Conservation (phyloP, 2,888 invertebrate species). For the Agonopterix alstromeriana region DNA sequence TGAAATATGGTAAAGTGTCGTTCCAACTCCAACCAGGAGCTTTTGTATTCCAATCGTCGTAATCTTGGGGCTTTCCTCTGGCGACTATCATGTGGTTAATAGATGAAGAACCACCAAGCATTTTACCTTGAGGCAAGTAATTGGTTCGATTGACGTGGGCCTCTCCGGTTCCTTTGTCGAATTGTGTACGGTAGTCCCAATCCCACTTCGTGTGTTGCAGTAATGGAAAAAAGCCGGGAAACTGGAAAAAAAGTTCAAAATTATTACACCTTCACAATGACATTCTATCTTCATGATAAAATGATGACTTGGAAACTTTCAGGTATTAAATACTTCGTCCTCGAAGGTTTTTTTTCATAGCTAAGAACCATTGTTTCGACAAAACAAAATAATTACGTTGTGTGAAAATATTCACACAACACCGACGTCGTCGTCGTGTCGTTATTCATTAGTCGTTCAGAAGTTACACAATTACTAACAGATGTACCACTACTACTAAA, state of each 20-base stretch:
- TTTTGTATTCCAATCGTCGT: conserved; percentile 30
- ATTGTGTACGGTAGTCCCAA: conserved; percentile 28
- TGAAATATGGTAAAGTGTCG: conserved; percentile 35
- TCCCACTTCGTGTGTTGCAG: conserved; percentile 34
- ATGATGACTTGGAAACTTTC: too few relatives aligned
- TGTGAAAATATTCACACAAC: too few relatives aligned
- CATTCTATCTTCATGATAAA: too few relatives aligned
- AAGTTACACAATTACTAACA: too few relatives aligned
- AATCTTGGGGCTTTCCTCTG: conserved; percentile 39
- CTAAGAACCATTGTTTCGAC: too few relatives aligned
- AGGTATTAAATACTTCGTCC: too few relatives aligned
- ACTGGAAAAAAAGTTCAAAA: conserved; percentile 27
- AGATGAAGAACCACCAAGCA: conserved; percentile 43
- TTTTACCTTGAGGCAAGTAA: conserved; percentile 32
- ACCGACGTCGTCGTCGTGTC: too few relatives aligned
- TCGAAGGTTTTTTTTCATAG: too few relatives aligned
- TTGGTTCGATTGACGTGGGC: conserved; percentile 22
- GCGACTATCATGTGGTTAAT: conserved; percentile 37
- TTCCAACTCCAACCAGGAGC: conserved; percentile 45
- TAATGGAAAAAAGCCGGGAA: conserved; percentile 33
- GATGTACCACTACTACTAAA: too few relatives aligned
- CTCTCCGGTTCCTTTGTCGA: conserved; percentile 27
- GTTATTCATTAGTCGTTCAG: too few relatives aligned
- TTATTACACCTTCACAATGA: too few relatives aligned
- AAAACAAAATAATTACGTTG: too few relatives aligned